Base-by-base conservation (phyloP, 2,113 vertebrate genomes). In the Neodon shergylaensis region DNA sequence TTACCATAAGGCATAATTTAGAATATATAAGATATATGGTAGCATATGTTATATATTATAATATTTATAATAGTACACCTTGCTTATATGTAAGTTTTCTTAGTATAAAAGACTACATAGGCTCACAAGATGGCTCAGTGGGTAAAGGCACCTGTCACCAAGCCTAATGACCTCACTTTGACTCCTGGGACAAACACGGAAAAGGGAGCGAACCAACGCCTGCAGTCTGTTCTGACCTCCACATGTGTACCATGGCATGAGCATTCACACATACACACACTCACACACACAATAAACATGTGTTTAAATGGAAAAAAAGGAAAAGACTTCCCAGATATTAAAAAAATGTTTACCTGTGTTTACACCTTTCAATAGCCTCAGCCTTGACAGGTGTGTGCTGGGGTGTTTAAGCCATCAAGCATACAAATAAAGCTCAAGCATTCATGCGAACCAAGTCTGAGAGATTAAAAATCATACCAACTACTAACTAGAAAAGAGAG, bases 401-500 rank as follows among this genome's bases (percentile, higher is more conserved):
- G n/a, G n/a, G n/a, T n/a, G n/a, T n/a, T n/a, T n/a, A n/a, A n/a
- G n/a, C n/a, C n/a, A n/a, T n/a, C n/a, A n/a, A n/a, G n/a, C n/a
- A n/a, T n/a, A n/a, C n/a, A n/a, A n/a, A n/a, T n/a, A n/a, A n/a
- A n/a, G n/a, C 92, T 90, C 39, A 92, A 91, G 95, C 72, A 84
- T 90, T 93, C 26, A 81, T 31, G 4, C 58, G 47, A 88, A 82
- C 16, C 63, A 17, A 89, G 13, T 9, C 63, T 78, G 74, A 86
- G 77, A 90, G 68, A 84, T 83, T 96, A 78, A 94, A 91, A 87
- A 79, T 33, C 22, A 89, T 19, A 90, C 14, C 26, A 92, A 83
- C 1, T 79, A 77, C 83, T 21, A 86, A 42, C 22, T 77, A 72
- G 61, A 85, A 93, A 79, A 49, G 76, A 87, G 44, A 61, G 95